Evolutionary conservation across 2,113 vertebrate genomes (phyloP).

Genomic region (Lathamus discolor): DNA sequence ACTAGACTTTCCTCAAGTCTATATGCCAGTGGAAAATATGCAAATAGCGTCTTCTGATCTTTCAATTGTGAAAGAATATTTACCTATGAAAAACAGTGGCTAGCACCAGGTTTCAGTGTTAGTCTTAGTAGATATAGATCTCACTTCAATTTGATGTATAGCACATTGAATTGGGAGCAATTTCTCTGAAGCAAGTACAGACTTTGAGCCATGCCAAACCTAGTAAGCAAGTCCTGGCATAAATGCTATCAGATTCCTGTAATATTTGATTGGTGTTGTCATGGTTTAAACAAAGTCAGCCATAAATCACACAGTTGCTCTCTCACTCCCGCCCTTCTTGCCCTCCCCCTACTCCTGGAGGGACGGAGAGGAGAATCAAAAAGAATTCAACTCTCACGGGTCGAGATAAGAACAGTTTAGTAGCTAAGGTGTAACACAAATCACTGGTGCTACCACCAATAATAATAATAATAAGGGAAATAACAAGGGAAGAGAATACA

Average conservation of each 20-base stretch:
- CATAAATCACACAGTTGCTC: no score
- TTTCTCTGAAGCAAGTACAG: background rate
- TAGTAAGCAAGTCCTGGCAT: background rate
- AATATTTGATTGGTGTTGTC: background rate
- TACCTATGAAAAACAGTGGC: background rate
- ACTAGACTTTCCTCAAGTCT: background rate
- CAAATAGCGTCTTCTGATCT: background rate
- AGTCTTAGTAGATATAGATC: background rate
- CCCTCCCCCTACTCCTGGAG: no score
- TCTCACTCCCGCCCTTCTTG: no score
- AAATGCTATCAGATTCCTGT: background rate
- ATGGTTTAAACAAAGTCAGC: no score
- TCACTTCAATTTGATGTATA: background rate
- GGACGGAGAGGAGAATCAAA: no score
- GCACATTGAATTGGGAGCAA: background rate
- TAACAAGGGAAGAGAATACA: no score
- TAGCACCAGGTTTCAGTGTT: background rate
- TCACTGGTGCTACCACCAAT: no score
- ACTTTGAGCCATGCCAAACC: background rate
- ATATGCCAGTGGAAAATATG: background rate
- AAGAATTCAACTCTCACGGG: no score
- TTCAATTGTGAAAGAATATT: background rate
- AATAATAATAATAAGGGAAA: no score
- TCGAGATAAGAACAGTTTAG: no score
- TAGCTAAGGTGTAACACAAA: no score